A percentile compares a stretch with the other conserved stretches of the same genome.
phyloP scores from a whole-genome alignment of 2,797 vertebrate genomes.

The Sebastes miniatus region DNA sequence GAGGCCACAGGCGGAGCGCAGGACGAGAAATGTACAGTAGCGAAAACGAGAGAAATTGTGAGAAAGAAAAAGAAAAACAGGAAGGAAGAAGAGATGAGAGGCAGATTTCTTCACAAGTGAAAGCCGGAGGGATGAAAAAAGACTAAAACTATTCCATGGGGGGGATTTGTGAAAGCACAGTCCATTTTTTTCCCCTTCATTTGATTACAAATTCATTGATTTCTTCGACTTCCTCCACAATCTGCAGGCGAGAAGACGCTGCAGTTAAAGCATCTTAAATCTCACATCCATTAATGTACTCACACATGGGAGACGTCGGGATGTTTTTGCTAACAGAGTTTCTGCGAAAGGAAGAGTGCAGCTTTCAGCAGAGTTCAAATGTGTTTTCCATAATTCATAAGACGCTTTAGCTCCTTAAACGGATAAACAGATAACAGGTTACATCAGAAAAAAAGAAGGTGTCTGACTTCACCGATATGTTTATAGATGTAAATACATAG shows the following conservation, averaged over 20 bases:
- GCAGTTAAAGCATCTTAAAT: conserved; percentile 20
- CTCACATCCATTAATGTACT: conserved; percentile 29
- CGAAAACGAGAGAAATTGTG: neutral
- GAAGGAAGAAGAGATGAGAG: conserved; percentile 1
- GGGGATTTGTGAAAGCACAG: neutral
- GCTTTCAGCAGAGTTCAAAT: conserved; percentile 28
- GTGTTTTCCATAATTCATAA: conserved; percentile 45
- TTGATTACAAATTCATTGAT: conserved; percentile 45
- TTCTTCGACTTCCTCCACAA: conserved; percentile 8
- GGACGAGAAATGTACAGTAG: neutral
- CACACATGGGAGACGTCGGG: conserved; percentile 8
- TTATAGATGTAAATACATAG: conserved; percentile 19
- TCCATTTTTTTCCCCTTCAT: neutral
- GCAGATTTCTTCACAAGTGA: conserved; percentile 11
- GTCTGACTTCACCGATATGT: neutral
- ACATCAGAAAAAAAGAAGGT: neutral
- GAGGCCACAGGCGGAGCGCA: neutral
- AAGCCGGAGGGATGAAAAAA: neutral
- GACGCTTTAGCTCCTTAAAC: conserved; percentile 20
- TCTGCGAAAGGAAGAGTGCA: neutral
- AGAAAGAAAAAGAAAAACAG: neutral
- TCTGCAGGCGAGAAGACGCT: conserved; percentile 5
- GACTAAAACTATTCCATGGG: neutral
- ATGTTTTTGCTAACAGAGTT: conserved; percentile 7
- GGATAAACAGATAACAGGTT: conserved; percentile 24